Evolutionary conservation across 2,888 invertebrate genomes (phyloP), one percentile per base, ranked within the genome.

Genomic region (Thecocarcelia acutangulata): DNA sequence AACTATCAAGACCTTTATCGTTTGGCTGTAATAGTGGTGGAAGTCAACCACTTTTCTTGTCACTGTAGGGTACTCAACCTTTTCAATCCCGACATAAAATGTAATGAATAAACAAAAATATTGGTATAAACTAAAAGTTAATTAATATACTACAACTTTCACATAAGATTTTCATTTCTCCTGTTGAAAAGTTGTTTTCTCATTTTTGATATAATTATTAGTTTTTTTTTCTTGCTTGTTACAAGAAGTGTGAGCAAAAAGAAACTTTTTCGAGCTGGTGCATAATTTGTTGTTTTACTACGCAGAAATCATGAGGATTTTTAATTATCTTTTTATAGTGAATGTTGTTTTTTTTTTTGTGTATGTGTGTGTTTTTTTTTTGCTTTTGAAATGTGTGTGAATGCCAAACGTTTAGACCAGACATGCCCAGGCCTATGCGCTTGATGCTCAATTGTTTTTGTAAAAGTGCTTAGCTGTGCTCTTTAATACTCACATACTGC

Each of bases 81-180:
- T n/a, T 28, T 44, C n/a, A 5, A 61, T 4, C 13, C 17, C 46
- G 0, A 24, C 3, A 40, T 28, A 58, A 78, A 64, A 58, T 52
- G 69, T 64, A 77, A 78, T 70, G 64, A 66, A 66, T 74, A 75
- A 78, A 70, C 69, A 56, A 75, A 77, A 69, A 75, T 70, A 66
- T 70, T 75, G 33, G 17, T 50, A 78, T 54, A 70, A 75, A 78
- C 59, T 66, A 78, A 82, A 82, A 78, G 74, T 78, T 82, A 82
- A 82, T 82, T 82, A 82, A 82, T 78, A 73, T 64, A 76, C 58
- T 66, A 52, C 52, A 52, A 63, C 58, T 59, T 72, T 50, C 58
- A 52, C 42, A 82, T 50, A 70, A 78, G 69, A 78, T 78, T 75
- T 81, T 61, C 61, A 68, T 72, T 72, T 76, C 21, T 74, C 15